Percentiles rank a stretch among this genome's conserved stretches.
These are phyloP conservation scores for Prosapia bicincta DNA, from an alignment of 2,888 invertebrate species.

Conservation along the genomic window DNA sequence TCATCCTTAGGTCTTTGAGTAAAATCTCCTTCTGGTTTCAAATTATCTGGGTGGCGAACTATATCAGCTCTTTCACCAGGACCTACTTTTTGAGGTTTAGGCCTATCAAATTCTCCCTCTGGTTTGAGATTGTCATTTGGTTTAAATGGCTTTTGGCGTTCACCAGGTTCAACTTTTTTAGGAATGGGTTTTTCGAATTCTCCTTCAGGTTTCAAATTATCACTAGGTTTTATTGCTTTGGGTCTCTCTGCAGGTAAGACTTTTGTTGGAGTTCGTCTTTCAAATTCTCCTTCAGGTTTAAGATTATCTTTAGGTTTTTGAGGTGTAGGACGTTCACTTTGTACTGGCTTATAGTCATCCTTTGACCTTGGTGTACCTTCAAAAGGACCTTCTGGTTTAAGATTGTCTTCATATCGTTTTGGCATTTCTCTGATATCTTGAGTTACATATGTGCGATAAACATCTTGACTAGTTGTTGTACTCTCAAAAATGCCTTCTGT, in stretches of 20 bases:
- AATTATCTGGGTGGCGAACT: conserved; percentile 45
- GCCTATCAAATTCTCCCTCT: conserved; percentile 52
- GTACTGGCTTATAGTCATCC: conserved; percentile 41
- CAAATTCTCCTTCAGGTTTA: conserved; percentile 55
- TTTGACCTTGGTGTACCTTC: conserved; percentile 42
- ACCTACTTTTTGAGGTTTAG: conserved; percentile 25
- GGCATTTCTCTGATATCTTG: conserved; percentile 33
- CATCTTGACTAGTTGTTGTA: conserved; percentile 48
- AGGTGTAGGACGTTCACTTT: conserved; percentile 38
- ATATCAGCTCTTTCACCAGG: conserved; percentile 56
- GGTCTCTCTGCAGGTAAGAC: conserved; percentile 53
- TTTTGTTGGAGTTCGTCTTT: conserved; percentile 48
- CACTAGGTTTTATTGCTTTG: conserved; percentile 48
- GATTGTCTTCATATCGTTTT: conserved; percentile 46
- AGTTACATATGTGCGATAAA: conserved; percentile 42
- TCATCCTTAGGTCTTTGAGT: conserved; percentile 44
- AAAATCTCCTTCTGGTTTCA: conserved; percentile 57
- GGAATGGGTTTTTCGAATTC: conserved; percentile 50
- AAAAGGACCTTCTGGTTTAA: conserved; percentile 50
- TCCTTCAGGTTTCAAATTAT: conserved; percentile 56
- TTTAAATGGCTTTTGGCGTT: conserved; percentile 42
- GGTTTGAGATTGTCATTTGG: conserved; percentile 53
- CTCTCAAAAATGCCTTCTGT: conserved; percentile 53
- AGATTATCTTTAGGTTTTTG: conserved; percentile 51
- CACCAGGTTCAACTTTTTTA: conserved; percentile 36